These are phyloP conservation scores for Phorcus lineatus DNA, from an alignment of 2,888 invertebrate species.

Conservation along the genomic window DNA sequence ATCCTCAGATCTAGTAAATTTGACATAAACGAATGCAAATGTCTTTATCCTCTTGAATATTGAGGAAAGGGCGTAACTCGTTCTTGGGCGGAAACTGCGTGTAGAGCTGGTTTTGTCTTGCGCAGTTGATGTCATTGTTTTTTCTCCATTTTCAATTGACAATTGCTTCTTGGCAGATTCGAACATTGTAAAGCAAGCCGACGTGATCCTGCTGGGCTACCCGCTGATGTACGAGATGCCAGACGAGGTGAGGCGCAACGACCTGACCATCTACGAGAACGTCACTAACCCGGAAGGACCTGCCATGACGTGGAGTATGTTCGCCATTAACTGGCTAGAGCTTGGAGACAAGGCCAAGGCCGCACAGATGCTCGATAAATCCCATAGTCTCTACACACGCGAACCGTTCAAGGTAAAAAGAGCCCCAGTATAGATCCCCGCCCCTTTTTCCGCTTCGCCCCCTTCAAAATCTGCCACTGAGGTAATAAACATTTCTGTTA, in stretches of 20 bases:
- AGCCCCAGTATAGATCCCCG: background rate
- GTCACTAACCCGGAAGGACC: constrained; percentile 63
- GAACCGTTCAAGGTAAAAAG: constrained; percentile 68
- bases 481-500: too few species aligned
- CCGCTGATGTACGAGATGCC: constrained; percentile 66
- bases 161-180: background rate
- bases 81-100: too few species aligned
- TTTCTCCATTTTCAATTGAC: too few species aligned
- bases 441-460: too few species aligned
- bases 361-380: constrained; percentile 60
- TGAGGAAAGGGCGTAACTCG: too few species aligned
- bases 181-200: constrained; percentile 69
- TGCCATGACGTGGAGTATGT: constrained; percentile 76
- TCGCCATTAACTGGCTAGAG: constrained; percentile 72
- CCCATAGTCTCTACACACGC: constrained; percentile 59
- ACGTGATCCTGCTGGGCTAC: constrained; percentile 72
- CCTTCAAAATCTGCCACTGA: too few species aligned
- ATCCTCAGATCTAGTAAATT: too few species aligned
- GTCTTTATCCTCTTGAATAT: too few species aligned
- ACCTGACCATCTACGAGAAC: constrained; percentile 69
- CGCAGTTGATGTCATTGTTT: too few species aligned
- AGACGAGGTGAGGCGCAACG: constrained; percentile 58
- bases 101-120: too few species aligned
- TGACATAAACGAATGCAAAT: too few species aligned
- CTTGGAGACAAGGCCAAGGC: constrained; percentile 64